Evolutionary conservation across 2,888 invertebrate genomes (phyloP).

Genomic region (Drosophila setosimentum): DNA sequence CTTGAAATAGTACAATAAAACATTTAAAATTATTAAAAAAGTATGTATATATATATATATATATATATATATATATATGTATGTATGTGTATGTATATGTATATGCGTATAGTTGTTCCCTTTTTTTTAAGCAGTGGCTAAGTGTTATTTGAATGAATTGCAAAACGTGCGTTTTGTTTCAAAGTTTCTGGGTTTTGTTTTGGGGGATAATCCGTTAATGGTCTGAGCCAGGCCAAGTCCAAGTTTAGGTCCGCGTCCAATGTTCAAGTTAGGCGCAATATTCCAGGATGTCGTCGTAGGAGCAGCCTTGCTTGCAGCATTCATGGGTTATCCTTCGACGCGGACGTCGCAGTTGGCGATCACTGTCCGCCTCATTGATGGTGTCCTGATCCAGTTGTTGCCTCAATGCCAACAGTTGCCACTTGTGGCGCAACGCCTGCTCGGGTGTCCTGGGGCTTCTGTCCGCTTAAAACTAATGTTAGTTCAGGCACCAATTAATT

Average conservation of each 20-base stretch:
- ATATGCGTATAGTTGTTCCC: background rate
- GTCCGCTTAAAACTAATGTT: conserved; percentile 49
- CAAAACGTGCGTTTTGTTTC: conserved; percentile 39
- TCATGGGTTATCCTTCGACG: conserved; percentile 64
- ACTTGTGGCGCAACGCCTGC: conserved; percentile 39
- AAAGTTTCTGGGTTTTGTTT: conserved; percentile 9
- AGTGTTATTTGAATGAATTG: conserved; percentile 66
- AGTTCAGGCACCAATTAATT: conserved; percentile 30
- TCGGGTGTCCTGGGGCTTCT: conserved; percentile 29
- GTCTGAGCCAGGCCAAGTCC: conserved; percentile 1
- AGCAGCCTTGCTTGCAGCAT: conserved; percentile 72
- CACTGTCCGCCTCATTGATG: conserved; percentile 12
- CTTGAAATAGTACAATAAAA: conserved; percentile 79
- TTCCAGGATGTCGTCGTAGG: conserved; percentile 63
- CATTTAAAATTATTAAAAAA: conserved; percentile 70
- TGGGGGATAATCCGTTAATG: background rate
- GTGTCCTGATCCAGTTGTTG: conserved; percentile 33
- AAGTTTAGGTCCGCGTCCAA: background rate
- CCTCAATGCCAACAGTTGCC: conserved; percentile 34
- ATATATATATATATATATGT: background rate
- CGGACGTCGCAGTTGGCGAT: conserved; percentile 50
- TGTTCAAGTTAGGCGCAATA: conserved; percentile 64
- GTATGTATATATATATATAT: conserved; percentile 13
- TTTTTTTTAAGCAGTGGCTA: conserved; percentile 37
- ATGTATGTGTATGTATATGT: background rate